phyloP scores from a whole-genome alignment of 2,113 vertebrate genomes.

The Dolichotis patagonum region DNA sequence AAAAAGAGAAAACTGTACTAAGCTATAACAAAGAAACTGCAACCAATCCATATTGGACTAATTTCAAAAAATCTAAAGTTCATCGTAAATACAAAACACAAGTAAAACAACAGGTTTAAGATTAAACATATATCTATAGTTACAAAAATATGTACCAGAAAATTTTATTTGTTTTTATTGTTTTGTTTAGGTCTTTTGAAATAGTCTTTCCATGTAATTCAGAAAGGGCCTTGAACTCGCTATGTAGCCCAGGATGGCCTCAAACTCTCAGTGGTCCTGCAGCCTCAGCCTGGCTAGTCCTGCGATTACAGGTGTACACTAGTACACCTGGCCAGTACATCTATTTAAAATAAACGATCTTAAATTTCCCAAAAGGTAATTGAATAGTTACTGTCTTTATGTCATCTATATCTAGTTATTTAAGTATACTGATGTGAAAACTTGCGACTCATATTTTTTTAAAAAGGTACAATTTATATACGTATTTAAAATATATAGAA shows the following conservation, averaged over 20 bases:
- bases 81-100: neutral
- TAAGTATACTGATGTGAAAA: neutral
- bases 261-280: neutral
- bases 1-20: too few relatives aligned
- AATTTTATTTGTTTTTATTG: neutral
- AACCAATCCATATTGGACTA: neutral
- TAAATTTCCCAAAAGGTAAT: neutral
- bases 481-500: slow-evolving; percentile 25
- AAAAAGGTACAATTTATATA: neutral
- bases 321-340: neutral
- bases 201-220: neutral
- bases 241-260: neutral
- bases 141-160: neutral
- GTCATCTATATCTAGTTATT: neutral
- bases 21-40: neutral
- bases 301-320: neutral
- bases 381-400: neutral
- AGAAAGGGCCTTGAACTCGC: neutral
- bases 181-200: neutral
- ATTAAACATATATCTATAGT: neutral
- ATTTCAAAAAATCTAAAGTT: neutral
- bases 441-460: neutral
- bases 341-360: neutral
- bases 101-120: neutral
- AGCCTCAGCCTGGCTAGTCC: neutral